Base-by-base conservation (phyloP, 2,888 invertebrate species). In the Diogma glabrata region DNA sequence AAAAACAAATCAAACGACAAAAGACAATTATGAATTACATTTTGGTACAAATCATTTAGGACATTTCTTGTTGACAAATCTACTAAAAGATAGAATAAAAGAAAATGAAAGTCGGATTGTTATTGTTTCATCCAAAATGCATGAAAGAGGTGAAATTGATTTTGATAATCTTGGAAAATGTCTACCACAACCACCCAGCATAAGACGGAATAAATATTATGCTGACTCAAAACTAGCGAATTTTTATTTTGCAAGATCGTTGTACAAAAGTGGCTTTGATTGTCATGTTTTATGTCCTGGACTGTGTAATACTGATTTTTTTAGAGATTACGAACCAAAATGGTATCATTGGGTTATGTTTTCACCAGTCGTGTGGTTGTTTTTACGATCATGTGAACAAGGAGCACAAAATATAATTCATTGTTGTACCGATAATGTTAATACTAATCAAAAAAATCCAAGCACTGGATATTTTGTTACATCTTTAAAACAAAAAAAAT, bases 21-120 rank as follows among this genome's bases (percentile, higher is more conserved):
- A 76, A 59, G 83, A 89, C 63, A 84, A 84, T 2, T 82, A 83
- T 63, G 89, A 90, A 69, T 77, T 85, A 55, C 85, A 89, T 64
- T 80, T 88, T 58, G 88, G 86, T 12, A 81, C 86, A 0, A 90
- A 90, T 65, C 84, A 90, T 64, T 70, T 91, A 54, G 88, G 87
- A 0, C 93, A 91, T 63, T 93, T 90, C 65, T 74, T 88, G 49
- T 71, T 94, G n/a, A 90, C 90, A 2, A 82, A 82, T 61, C 70
- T 89, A 54, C 72, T 93, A 10, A 61, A 87, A 51, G 82, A 86
- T 48, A 70, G 45, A 19, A 57, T 60, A 12, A 46, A 51, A 17
- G 12, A 51, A 12, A 60, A 58, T 51, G 55, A 54, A 4, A 53
- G 53, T 36, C 54, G 87, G 64, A 73, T 88, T 54, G 78, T 88